A percentile compares a stretch with the other conserved stretches of the same genome.
Evolutionary conservation across 2,113 vertebrate genomes (phyloP).

Genomic region (Hypocryptadius cinnamomeus): DNA sequence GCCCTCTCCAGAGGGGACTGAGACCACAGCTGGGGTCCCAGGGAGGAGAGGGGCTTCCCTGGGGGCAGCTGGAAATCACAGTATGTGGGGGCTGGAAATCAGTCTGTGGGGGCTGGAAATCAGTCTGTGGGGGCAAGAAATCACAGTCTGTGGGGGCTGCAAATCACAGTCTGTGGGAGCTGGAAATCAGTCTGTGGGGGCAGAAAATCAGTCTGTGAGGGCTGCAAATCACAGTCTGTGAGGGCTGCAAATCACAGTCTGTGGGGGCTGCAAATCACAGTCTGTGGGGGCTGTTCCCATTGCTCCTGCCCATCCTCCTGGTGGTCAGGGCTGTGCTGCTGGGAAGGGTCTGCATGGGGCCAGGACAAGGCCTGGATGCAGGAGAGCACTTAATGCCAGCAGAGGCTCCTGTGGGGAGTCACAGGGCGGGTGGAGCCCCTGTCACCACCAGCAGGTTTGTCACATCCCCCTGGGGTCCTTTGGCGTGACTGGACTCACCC

Average conservation of each 20-base stretch:
- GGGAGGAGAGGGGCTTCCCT: not conserved
- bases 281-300: not conserved
- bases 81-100: too few species aligned
- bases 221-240: too few species aligned
- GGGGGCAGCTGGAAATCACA: not conserved
- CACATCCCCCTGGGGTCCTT: not conserved
- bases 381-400: not conserved
- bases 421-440: not conserved
- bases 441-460: not conserved
- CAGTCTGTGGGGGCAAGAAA: too few species aligned
- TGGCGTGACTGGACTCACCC: rapidly evolving
- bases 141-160: too few species aligned
- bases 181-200: too few species aligned
- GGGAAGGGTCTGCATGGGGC: not conserved
- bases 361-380: not conserved
- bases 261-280: not conserved
- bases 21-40: not conserved
- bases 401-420: not conserved
- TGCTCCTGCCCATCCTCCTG: not conserved
- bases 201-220: too few species aligned
- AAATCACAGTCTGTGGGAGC: too few species aligned
- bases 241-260: too few species aligned
- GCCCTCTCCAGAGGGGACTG: not conserved
- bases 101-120: too few species aligned
- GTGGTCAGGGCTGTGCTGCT: not conserved